Evolutionary conservation across 2,888 invertebrate genomes (phyloP), one percentile per base, ranked within the genome.

Genomic region (Chrysolina oricalcia): DNA sequence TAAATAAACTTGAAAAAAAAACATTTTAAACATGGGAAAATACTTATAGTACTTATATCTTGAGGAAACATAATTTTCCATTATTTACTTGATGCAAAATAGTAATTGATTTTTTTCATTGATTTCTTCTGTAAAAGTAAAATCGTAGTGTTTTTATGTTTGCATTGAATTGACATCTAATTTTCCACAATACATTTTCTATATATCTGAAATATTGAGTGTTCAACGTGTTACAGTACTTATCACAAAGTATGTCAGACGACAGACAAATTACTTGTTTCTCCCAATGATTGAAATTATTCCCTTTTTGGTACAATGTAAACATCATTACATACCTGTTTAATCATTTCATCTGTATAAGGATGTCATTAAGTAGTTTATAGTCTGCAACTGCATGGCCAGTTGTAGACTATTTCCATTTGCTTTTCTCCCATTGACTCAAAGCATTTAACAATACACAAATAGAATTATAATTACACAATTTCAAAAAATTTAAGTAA

Each of bases 311-410:
- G 59, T 59, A 59, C 27, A 35, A 59, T 17, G 59, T 35, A 35
- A 59, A 59, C 59, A 59, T 59, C 59, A 59, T 59, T 15, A 59
- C 59, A 59, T 59, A 59, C 59, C 59, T 35, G 35, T 23, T 6
- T 27, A 23, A 59, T 59, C 27, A 27, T 59, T 59, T 35, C 59
- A 35, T 35, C 59, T 59, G 27, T 59, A 59, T 59, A 59, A 23
- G 59, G 59, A 59, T 15, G 27, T n/a, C 6, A 27, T 27, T 17
- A 59, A 59, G 23, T 59, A 59, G n/a, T 35, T 59, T 17, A 10
- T 17, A 59, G 35, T 23, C n/a, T 35, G 35, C n/a, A 23, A n/a
- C 11, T 13, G 9, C 27, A 59, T 35, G 15, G n/a, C 15, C 11
- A 11, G 6, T 53, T 21, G 13, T 19, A 19, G 17, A 11, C 19